phyloP scores from a whole-genome alignment of 2,797 vertebrate genomes.

The Myotis myotis region DNA sequence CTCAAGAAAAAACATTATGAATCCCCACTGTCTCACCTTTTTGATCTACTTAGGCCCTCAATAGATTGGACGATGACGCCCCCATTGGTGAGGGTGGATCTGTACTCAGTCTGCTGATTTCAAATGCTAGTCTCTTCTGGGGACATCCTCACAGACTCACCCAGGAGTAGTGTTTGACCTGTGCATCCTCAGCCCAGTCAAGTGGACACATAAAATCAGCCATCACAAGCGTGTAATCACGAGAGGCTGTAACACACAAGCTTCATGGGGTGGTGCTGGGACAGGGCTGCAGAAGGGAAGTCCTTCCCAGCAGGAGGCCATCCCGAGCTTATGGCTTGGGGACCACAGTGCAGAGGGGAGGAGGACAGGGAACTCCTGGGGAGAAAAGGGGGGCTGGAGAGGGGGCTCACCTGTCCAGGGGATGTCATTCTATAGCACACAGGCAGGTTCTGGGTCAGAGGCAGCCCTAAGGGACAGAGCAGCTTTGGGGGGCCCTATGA shows the following conservation, averaged over 20 bases:
- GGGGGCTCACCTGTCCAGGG: not conserved
- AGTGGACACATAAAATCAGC: not conserved
- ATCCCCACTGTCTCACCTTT: not conserved
- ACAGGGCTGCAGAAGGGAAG: not conserved
- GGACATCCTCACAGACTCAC: not conserved
- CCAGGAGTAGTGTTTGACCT: not conserved
- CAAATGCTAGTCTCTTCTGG: not conserved
- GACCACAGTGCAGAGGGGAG: not conserved
- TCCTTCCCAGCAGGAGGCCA: not conserved
- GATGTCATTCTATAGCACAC: not conserved
- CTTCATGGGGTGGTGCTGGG: not conserved
- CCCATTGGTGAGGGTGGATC: not conserved
- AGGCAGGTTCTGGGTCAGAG: not conserved
- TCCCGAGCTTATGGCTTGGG: not conserved
- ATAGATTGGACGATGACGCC: not conserved
- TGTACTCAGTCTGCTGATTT: not conserved
- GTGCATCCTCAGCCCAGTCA: not conserved
- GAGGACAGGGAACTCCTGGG: not conserved
- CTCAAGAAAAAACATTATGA: not conserved
- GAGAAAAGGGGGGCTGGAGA: not conserved
- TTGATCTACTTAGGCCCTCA: not conserved
- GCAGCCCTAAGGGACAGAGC: not conserved
- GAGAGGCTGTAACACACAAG: not conserved
- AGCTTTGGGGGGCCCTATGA: not conserved
- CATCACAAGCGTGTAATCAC: not conserved